Evolutionary conservation across 2,113 vertebrate genomes (phyloP).

Genomic region (Onychorhynchus coronatus): DNA sequence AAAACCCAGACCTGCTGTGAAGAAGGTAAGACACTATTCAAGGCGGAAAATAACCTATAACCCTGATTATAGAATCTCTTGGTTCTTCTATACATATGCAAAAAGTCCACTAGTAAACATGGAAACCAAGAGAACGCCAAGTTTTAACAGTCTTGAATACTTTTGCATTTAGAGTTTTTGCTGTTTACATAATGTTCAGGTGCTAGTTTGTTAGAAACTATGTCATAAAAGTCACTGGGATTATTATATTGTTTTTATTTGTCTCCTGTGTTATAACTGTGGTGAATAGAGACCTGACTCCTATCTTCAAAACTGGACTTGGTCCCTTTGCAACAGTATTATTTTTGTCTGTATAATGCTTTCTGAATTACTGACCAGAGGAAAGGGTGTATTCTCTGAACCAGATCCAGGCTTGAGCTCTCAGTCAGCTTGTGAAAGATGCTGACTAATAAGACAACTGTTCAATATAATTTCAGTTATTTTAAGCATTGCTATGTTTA

Average conservation of each 20-base stretch:
- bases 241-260: too few relatives aligned
- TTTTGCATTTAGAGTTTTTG: background rate
- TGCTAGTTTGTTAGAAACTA: background rate
- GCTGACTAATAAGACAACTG: background rate
- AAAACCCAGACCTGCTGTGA: background rate
- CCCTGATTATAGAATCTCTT: background rate
- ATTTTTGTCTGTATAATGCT: background rate
- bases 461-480: background rate
- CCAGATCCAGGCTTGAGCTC: background rate
- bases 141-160: background rate
- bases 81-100: background rate
- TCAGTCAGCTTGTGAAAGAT: background rate
- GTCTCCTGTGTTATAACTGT: background rate
- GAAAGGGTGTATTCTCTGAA: background rate
- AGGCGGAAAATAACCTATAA: background rate
- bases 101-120: background rate
- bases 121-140: background rate
- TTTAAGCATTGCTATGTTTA: background rate
- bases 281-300: background rate
- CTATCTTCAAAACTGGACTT: background rate
- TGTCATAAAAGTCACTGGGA: background rate
- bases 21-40: background rate
- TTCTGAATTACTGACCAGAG: background rate
- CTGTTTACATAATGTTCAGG: background rate
- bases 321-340: background rate